Percentiles rank a stretch among this genome's conserved stretches.
These are phyloP conservation scores for Temnothorax unifasciatus DNA, from an alignment of 2,888 invertebrate species.

Conservation along the genomic window DNA sequence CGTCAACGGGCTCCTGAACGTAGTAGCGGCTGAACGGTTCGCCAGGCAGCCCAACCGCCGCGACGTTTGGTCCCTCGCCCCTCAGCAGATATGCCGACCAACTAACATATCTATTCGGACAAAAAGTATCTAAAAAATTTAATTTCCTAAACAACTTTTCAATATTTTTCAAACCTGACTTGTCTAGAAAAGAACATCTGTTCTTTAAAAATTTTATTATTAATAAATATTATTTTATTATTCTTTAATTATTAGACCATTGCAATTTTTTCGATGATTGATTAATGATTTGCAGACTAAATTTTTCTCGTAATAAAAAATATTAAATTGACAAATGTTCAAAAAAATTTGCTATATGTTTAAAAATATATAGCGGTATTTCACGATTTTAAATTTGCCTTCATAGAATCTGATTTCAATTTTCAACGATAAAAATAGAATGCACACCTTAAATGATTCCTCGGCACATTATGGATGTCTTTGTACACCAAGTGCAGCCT, in stretches of 20 bases:
- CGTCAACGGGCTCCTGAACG: constrained; percentile 92
- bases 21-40: constrained; percentile 93
- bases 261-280: not conserved
- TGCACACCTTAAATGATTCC: constrained; percentile 90
- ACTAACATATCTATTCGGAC: constrained; percentile 87
- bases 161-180: not conserved
- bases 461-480: constrained; percentile 92
- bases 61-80: constrained; percentile 88
- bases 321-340: not conserved
- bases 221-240: not conserved
- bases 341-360: not conserved
- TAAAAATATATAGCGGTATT: not conserved
- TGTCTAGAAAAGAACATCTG: not conserved
- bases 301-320: not conserved
- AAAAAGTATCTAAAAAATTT: constrained; percentile 14
- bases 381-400: not conserved
- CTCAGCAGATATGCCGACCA: constrained; percentile 91
- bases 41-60: constrained; percentile 90
- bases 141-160: not conserved
- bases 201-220: constrained; percentile 1
- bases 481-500: constrained; percentile 92
- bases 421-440: constrained; percentile 4
- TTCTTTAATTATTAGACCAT: not conserved
- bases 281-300: not conserved
- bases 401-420: not conserved